Conservation (phyloP, 2,888 invertebrate species). For the Limnephilus lunatus region DNA sequence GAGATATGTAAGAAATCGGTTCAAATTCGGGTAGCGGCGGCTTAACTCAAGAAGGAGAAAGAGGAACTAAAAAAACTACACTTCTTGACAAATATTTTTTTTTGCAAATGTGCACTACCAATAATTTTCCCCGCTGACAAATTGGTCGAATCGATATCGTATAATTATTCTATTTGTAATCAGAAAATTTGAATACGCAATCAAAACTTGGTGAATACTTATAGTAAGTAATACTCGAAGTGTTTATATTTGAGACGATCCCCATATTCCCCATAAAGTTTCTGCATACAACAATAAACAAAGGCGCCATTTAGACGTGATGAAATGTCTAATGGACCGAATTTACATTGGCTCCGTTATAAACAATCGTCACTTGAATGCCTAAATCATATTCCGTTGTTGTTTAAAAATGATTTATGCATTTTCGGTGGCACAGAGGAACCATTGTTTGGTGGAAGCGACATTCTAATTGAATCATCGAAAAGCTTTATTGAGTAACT, state of each 20-base stretch:
- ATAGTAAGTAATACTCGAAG: neutral
- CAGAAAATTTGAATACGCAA: neutral
- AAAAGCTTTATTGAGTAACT: neutral
- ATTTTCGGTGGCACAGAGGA: neutral
- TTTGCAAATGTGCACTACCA: too few relatives aligned
- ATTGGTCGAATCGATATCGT: neutral
- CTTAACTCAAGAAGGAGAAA: too few relatives aligned
- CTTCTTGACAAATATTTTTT: too few relatives aligned
- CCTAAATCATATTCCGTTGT: constrained; percentile 16
- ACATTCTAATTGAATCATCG: neutral
- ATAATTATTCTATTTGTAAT: neutral
- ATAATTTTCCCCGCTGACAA: neutral
- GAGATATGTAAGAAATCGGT: too few relatives aligned
- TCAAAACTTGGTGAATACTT: neutral
- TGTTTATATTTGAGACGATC: neutral
- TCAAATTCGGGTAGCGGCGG: too few relatives aligned
- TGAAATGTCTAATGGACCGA: constrained; percentile 23
- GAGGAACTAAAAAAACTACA: too few relatives aligned
- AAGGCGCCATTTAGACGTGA: constrained; percentile 48
- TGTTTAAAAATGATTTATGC: constrained; percentile 25
- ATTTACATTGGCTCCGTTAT: constrained; percentile 47
- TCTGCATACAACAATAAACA: constrained; percentile 42
- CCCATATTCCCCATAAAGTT: neutral
- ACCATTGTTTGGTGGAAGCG: neutral
- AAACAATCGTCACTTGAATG: constrained; percentile 39